These are phyloP conservation scores for Lutjanus campechanus DNA, from an alignment of 2,797 vertebrate genomes.

Conservation along the genomic window DNA sequence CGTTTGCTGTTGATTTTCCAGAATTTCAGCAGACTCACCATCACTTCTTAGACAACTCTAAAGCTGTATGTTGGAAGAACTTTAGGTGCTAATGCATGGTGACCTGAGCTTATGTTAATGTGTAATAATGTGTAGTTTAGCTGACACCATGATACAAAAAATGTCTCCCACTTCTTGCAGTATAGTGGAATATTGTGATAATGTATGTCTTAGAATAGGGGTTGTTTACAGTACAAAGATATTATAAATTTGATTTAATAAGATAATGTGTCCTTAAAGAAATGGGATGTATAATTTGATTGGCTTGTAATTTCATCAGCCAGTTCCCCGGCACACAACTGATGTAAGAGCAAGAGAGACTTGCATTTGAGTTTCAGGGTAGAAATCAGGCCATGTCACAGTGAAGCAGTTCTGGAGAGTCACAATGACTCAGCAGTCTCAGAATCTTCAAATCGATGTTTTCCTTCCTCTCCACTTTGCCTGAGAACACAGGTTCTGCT, in stretches of 20 bases:
- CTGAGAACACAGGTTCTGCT: slow-evolving; percentile 45
- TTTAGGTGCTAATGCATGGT: neutral
- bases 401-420: slow-evolving; percentile 8
- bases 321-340: rapidly evolving
- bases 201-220: too few relatives aligned
- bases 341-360: neutral
- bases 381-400: neutral
- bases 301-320: slow-evolving; percentile 4
- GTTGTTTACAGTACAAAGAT: neutral
- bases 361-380: neutral
- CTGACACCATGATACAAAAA: neutral
- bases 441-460: slow-evolving; percentile 4
- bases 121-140: neutral
- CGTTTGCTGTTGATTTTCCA: too few relatives aligned
- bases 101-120: neutral
- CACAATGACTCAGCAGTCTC: slow-evolving; percentile 73
- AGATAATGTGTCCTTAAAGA: neutral
- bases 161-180: neutral
- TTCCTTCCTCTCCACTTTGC: neutral
- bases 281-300: neutral
- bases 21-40: too few relatives aligned
- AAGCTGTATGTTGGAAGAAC: neutral
- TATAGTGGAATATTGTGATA: too few relatives aligned
- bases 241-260: neutral
- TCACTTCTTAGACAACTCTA: too few relatives aligned